Percentiles rank a stretch among this genome's conserved stretches.
Conservation (phyloP, 2,888 invertebrate genomes). For the Entomobrya proxima region DNA sequence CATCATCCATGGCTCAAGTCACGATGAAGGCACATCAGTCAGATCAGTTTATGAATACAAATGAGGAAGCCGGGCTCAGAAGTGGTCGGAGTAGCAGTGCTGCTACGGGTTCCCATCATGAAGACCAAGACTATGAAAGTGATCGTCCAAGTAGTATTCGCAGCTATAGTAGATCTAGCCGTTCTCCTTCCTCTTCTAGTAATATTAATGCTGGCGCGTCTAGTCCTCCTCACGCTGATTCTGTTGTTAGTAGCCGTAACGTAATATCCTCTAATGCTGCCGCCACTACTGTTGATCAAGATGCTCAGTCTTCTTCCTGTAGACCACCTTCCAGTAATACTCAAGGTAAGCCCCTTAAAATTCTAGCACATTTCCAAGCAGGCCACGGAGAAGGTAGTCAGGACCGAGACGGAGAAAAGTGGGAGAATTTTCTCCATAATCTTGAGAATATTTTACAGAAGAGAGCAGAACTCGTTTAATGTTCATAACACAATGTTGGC, state of each 20-base stretch:
- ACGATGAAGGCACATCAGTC: constrained; percentile 46
- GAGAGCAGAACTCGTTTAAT: constrained; percentile 73
- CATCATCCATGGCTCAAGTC: constrained; percentile 7
- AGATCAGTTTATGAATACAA: constrained; percentile 52
- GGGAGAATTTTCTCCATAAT: constrained; percentile 72
- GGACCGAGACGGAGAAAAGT: constrained; percentile 67
- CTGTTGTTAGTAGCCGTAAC: constrained; percentile 52
- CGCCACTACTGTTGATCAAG: constrained; percentile 45
- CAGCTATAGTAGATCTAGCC: constrained; percentile 62
- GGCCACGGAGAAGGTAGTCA: constrained; percentile 23
- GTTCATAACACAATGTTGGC: background rate
- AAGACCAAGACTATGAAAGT: constrained; percentile 37
- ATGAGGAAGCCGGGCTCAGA: constrained; percentile 5
- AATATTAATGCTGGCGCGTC: constrained; percentile 51
- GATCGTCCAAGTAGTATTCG: constrained; percentile 43
- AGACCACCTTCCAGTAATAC: constrained; percentile 69
- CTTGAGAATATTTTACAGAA: constrained; percentile 73
- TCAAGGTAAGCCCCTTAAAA: constrained; percentile 73
- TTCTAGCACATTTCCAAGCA: constrained; percentile 61
- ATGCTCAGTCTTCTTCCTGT: constrained; percentile 63
- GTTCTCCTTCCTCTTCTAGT: constrained; percentile 62
- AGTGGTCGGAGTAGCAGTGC: constrained; percentile 27
- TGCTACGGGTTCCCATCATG: constrained; percentile 15
- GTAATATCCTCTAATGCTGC: constrained; percentile 51
- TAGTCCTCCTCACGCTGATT: constrained; percentile 55